phyloP scores from a whole-genome alignment of 2,797 vertebrate genomes.

The Tadarida brasiliensis region DNA sequence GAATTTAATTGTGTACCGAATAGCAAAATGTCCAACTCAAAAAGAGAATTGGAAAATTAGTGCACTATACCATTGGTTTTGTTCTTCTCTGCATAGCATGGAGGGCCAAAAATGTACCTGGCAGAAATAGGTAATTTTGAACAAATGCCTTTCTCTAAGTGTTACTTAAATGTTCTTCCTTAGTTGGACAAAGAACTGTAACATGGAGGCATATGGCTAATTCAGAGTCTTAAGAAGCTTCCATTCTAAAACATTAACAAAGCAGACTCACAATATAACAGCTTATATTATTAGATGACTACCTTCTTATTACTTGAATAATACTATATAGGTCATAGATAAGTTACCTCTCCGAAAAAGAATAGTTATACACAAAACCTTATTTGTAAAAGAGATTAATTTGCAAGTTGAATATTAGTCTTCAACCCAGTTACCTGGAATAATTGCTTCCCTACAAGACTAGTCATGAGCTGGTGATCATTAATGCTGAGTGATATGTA shows the following conservation, averaged over 20 bases:
- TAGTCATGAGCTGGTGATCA: not conserved
- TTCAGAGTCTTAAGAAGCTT: slow-evolving; percentile 9
- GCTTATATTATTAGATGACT: not conserved
- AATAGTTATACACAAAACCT: not conserved
- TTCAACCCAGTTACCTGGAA: not conserved
- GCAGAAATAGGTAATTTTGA: slow-evolving; percentile 31
- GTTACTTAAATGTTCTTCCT: not conserved
- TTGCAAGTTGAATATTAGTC: not conserved
- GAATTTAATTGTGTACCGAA: slow-evolving; percentile 30
- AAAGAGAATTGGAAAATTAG: slow-evolving; percentile 24
- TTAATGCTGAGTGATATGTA: not conserved
- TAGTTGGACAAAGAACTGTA: not conserved
- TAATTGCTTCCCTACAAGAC: not conserved
- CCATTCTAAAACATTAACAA: slow-evolving; percentile 24
- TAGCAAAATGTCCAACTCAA: not conserved
- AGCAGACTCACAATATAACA: not conserved
- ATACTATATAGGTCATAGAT: not conserved
- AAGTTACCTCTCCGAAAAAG: slow-evolving; percentile 47
- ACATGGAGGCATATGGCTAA: not conserved
- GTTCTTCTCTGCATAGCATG: slow-evolving; percentile 9
- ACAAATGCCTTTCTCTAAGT: not conserved
- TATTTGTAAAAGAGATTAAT: not conserved
- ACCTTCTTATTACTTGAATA: not conserved
- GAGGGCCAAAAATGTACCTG: not conserved
- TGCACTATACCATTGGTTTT: not conserved